These are phyloP conservation scores for Cherax destructor DNA, from an alignment of 1,140 invertebrate species.

Conservation along the genomic window DNA sequence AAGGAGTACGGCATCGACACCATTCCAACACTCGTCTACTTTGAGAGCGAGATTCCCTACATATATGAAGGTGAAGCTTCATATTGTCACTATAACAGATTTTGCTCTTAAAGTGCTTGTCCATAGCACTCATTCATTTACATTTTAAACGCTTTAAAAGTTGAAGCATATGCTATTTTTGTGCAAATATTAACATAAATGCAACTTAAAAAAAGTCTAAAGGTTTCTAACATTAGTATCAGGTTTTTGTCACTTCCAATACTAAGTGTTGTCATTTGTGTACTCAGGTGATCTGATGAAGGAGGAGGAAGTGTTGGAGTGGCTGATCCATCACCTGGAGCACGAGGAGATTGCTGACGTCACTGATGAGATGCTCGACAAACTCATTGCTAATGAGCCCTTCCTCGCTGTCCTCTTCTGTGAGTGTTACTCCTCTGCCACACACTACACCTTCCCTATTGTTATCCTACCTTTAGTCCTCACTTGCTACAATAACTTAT, in stretches of 20 bases:
- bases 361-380: conserved; percentile 94
- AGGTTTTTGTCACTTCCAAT: no score
- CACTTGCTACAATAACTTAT: no score
- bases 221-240: no score
- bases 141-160: no score
- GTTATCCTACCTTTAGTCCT: no score
- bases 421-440: conserved; percentile 74
- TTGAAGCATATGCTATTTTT: no score
- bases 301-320: conserved; percentile 91
- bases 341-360: conserved; percentile 95
- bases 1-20: conserved; percentile 93
- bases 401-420: conserved; percentile 93
- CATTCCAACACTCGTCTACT: conserved; percentile 89
- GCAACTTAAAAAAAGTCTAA: no score
- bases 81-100: no score
- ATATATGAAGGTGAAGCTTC: conserved; percentile 84
- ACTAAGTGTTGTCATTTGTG: not conserved
- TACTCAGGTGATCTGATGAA: conserved; percentile 88
- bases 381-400: conserved; percentile 91
- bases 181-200: no score
- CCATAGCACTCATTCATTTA: no score
- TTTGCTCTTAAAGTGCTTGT: no score
- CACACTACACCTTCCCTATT: no score
- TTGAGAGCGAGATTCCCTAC: conserved; percentile 90
- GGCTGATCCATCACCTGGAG: conserved; percentile 90